Evolutionary conservation across 2,888 invertebrate species (phyloP).

Genomic region (Nymphalis c-album): DNA sequence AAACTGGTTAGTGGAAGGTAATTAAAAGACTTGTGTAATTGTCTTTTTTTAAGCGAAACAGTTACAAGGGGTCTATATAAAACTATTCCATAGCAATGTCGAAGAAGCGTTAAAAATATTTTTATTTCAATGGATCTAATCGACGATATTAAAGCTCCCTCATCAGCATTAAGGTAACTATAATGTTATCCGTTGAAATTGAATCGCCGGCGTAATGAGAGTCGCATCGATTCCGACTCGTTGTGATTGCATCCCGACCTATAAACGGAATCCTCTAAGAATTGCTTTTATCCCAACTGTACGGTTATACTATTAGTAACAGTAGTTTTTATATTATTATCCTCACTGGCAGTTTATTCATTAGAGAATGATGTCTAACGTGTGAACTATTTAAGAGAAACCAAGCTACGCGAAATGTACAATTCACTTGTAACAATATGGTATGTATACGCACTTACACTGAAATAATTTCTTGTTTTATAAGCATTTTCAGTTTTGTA

Average conservation of each 20-base stretch:
- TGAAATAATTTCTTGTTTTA: too few relatives aligned
- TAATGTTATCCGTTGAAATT: conserved; percentile 50
- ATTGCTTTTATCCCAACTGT: conserved; percentile 17
- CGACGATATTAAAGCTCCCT: conserved; percentile 25
- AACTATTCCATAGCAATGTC: too few relatives aligned
- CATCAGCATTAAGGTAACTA: conserved; percentile 39
- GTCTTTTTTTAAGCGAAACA: too few relatives aligned
- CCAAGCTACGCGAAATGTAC: too few relatives aligned
- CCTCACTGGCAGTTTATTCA: background rate
- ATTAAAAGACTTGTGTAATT: too few relatives aligned
- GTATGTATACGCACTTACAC: too few relatives aligned
- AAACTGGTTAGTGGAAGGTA: too few relatives aligned
- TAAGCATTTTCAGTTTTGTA: too few relatives aligned
- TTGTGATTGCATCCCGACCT: conserved; percentile 28
- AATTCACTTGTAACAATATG: too few relatives aligned
- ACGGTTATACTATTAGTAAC: conserved; percentile 1
- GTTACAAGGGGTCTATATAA: too few relatives aligned
- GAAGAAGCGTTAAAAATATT: background rate
- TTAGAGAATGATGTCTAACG: background rate
- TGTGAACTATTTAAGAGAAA: too few relatives aligned
- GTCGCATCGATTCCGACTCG: conserved; percentile 36
- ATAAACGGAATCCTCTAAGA: conserved; percentile 32
- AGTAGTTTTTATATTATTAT: background rate
- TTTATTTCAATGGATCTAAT: conserved; percentile 14
- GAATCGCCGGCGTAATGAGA: conserved; percentile 59